phyloP scores from a whole-genome alignment of 2,113 vertebrate species.

The Pluvianellus socialis region DNA sequence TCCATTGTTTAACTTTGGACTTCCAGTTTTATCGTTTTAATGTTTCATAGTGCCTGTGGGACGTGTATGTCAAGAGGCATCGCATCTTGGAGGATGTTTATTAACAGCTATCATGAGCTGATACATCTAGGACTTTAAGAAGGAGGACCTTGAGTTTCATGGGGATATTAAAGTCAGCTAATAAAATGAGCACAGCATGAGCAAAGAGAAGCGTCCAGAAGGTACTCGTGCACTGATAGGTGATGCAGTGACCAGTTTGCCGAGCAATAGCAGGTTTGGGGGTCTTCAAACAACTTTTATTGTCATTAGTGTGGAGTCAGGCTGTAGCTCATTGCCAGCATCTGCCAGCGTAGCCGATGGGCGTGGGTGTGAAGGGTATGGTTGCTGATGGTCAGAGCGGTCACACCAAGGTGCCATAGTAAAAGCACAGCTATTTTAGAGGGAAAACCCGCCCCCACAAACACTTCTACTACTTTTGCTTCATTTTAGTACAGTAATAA shows the following conservation, averaged over 20 bases:
- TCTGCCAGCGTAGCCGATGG: background rate
- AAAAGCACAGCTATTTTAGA: background rate
- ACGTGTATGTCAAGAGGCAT: background rate
- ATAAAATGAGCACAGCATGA: background rate
- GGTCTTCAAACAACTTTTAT: background rate
- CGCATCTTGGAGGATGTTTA: background rate
- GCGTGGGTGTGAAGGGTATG: background rate
- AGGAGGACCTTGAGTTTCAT: background rate
- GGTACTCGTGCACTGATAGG: background rate
- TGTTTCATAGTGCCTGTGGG: background rate
- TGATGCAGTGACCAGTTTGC: background rate
- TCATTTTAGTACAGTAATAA: background rate
- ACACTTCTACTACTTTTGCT: background rate
- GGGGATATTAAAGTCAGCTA: background rate
- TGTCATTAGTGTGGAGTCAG: background rate
- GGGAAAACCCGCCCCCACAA: fast-evolving
- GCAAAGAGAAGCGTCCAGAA: background rate
- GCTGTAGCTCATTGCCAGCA: background rate
- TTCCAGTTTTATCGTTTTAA: background rate
- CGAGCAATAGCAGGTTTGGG: background rate
- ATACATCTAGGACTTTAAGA: background rate
- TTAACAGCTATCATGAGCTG: background rate
- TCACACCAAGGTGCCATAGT: background rate
- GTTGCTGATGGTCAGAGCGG: background rate
- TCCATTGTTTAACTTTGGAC: background rate